Conservation (phyloP, 2,113 vertebrate species). For the Chroicocephalus ridibundus region DNA sequence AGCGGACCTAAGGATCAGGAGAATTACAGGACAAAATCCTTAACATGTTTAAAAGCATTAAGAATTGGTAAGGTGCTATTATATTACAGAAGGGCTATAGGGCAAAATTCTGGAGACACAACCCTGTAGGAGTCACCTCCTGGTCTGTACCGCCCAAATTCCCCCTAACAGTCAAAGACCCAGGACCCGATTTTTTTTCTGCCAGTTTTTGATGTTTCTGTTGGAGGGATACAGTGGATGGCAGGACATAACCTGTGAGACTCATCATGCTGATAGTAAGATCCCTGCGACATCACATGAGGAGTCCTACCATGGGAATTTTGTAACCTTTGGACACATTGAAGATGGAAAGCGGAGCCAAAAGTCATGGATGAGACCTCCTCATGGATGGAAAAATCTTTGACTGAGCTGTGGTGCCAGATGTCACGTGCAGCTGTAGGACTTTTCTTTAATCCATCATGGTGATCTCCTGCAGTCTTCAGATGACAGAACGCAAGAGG, state of each 20-base stretch:
- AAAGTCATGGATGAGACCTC: not conserved
- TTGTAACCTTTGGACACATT: not conserved
- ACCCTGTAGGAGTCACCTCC: not conserved
- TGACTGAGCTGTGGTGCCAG: not conserved
- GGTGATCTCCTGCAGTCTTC: not conserved
- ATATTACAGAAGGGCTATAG: not conserved
- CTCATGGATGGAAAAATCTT: not conserved
- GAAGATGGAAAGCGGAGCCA: not conserved
- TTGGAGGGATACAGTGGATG: not conserved
- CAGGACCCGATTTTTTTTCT: not conserved
- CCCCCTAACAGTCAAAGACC: not conserved
- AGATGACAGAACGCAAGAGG: accelerated
- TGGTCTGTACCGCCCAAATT: not conserved
- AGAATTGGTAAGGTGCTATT: accelerated
- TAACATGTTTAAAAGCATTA: not conserved
- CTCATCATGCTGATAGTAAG: accelerated
- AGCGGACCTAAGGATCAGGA: not conserved
- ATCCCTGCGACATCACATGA: accelerated
- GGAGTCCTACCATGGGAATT: not conserved
- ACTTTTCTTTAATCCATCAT: not conserved
- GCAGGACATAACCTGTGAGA: not conserved
- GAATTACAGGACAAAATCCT: not conserved
- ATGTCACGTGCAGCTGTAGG: not conserved
- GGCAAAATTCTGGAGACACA: not conserved
- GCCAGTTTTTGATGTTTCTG: not conserved